phyloP scores from a whole-genome alignment of 2,797 vertebrate genomes.

The Pachyuromys duprasi region DNA sequence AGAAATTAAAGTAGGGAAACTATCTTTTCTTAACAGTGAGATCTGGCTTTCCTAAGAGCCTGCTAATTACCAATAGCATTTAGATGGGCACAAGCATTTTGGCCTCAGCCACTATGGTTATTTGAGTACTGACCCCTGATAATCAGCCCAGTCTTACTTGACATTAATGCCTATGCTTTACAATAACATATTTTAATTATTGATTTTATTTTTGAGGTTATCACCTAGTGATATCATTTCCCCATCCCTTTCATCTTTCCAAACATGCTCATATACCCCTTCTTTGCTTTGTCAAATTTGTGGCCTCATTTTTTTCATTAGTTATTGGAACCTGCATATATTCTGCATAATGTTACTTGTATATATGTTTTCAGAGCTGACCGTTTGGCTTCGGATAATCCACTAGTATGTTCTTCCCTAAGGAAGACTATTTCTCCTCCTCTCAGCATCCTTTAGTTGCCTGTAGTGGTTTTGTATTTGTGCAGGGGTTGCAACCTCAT shows the following conservation, averaged over 20 bases:
- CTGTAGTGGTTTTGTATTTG: neutral
- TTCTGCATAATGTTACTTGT: neutral
- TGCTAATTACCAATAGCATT: neutral
- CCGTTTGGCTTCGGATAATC: neutral
- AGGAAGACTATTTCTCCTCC: neutral
- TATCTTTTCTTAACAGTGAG: conserved; percentile 4
- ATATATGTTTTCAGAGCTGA: neutral
- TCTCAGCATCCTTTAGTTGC: neutral
- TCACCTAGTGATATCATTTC: neutral
- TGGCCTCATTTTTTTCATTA: neutral
- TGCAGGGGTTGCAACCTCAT: too few relatives aligned
- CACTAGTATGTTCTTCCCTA: neutral
- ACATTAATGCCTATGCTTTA: neutral
- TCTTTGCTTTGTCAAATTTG: neutral
- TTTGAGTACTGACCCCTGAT: neutral
- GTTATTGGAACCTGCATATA: neutral
- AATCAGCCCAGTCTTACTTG: neutral
- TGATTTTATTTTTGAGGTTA: neutral
- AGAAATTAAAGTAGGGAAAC: neutral
- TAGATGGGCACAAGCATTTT: neutral
- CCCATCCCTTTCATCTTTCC: neutral
- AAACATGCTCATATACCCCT: neutral
- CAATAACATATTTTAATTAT: neutral
- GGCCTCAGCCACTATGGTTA: neutral
- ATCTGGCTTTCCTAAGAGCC: neutral